Evolutionary conservation across 2,888 invertebrate species (phyloP).

Genomic region (Thymelicus lineola): DNA sequence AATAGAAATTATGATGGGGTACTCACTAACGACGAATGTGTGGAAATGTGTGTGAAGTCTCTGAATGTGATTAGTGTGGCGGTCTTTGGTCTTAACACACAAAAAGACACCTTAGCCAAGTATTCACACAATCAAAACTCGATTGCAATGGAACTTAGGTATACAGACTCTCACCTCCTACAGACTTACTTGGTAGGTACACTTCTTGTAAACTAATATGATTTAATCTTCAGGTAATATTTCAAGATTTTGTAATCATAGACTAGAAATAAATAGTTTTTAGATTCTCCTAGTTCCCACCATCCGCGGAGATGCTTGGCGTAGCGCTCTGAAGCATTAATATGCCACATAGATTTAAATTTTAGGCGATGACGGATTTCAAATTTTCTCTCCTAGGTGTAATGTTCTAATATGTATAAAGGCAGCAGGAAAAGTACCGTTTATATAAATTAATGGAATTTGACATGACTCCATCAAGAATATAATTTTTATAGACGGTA

Average conservation of each 20-base stretch:
- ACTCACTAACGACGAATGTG: no score
- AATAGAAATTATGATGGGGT: no score
- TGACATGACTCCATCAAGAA: no score
- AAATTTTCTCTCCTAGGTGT: constrained; percentile 14
- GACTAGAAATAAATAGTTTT: constrained; percentile 27
- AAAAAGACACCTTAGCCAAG: no score
- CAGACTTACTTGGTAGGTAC: not conserved
- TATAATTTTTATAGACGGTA: constrained; percentile 25
- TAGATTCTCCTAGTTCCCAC: constrained; percentile 25
- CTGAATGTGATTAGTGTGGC: no score
- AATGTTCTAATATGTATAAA: constrained; percentile 6
- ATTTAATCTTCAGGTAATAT: not conserved
- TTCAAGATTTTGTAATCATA: constrained; percentile 13
- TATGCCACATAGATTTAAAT: constrained; percentile 16
- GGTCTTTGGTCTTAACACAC: no score
- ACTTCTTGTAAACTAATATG: no score
- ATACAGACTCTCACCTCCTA: not conserved
- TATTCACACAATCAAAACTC: no score
- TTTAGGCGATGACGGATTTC: constrained; percentile 18
- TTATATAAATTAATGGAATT: constrained; percentile 8
- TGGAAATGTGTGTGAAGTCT: no score
- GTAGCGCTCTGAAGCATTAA: constrained; percentile 25
- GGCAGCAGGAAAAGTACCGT: constrained; percentile 10
- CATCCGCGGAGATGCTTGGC: constrained; percentile 26
- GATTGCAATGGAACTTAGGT: no score